Evolutionary conservation across 2,888 invertebrate genomes (phyloP).

Genomic region (Quadroppia sp.): DNA sequence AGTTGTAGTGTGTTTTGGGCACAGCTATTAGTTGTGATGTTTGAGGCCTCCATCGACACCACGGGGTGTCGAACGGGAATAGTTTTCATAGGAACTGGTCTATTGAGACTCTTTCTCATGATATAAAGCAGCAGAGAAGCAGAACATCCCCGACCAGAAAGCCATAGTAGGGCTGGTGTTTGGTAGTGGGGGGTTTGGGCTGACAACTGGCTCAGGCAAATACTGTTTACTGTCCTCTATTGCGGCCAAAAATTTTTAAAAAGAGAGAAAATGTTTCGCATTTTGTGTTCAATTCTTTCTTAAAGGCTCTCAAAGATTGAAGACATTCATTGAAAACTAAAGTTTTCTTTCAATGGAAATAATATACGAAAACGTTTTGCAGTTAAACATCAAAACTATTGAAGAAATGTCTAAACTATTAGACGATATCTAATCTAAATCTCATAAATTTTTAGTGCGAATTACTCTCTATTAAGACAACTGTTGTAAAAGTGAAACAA

Average conservation of each 20-base stretch:
- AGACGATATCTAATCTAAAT: conserved; percentile 16
- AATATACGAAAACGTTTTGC: neutral
- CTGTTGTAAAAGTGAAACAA: neutral
- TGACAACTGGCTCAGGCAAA: conserved; percentile 21
- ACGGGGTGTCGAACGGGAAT: conserved; percentile 24
- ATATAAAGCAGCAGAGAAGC: conserved; percentile 17
- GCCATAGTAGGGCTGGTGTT: neutral
- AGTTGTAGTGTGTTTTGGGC: neutral
- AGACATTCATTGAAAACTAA: too few relatives aligned
- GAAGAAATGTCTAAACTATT: too few relatives aligned
- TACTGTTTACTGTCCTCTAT: neutral
- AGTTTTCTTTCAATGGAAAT: neutral
- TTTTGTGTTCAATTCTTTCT: neutral
- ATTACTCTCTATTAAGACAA: too few relatives aligned
- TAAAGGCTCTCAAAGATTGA: neutral
- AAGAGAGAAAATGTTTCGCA: conserved; percentile 1
- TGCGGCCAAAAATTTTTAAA: neutral
- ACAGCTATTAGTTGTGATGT: conserved; percentile 5
- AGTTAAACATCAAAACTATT: too few relatives aligned
- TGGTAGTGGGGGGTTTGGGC: conserved; percentile 16
- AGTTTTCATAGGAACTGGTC: conserved; percentile 13
- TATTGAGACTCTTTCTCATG: conserved; percentile 24
- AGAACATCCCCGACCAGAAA: conserved; percentile 8
- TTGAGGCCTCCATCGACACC: conserved; percentile 23
- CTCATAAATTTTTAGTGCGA: neutral